phyloP scores from a whole-genome alignment of 2,888 invertebrate species.

The Fissipunctia ypsillon region DNA sequence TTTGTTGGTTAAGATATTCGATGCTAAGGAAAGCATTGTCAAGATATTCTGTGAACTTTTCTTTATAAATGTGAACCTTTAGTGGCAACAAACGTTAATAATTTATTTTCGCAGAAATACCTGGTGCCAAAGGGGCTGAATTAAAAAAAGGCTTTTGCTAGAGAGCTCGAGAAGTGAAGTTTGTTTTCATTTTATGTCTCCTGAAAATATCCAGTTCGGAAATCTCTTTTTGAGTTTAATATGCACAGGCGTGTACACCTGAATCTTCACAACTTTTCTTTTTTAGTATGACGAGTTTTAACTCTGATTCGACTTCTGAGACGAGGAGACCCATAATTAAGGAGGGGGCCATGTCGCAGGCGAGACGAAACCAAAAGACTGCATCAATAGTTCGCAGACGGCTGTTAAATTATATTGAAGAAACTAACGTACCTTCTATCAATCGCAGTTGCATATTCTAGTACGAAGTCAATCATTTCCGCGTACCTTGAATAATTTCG shows the following conservation, averaged over 20 bases:
- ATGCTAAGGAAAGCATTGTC: not conserved
- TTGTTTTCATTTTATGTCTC: not conserved
- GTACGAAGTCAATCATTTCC: conserved; percentile 39
- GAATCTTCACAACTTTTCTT: not conserved
- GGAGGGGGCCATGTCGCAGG: not conserved
- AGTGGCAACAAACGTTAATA: not conserved
- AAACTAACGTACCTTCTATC: not conserved
- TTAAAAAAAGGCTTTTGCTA: not conserved
- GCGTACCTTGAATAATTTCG: conserved; percentile 43
- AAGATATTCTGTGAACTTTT: not conserved
- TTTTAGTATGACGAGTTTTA: not conserved
- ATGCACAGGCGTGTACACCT: too few relatives aligned
- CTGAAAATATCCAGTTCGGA: not conserved
- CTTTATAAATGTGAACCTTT: not conserved
- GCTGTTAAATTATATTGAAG: conserved; percentile 7
- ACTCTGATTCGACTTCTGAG: too few relatives aligned
- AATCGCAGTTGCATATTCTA: conserved; percentile 16
- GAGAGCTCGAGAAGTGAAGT: not conserved
- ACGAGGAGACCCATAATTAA: too few relatives aligned
- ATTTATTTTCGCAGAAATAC: not conserved
- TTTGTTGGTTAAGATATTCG: not conserved
- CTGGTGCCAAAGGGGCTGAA: not conserved
- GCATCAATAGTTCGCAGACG: not conserved
- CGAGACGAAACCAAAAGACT: not conserved
- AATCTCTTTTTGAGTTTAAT: not conserved